Evolutionary conservation across 2,888 invertebrate species (phyloP), one percentile per base, ranked within the genome.

Genomic region (Chrysolina haemoptera): DNA sequence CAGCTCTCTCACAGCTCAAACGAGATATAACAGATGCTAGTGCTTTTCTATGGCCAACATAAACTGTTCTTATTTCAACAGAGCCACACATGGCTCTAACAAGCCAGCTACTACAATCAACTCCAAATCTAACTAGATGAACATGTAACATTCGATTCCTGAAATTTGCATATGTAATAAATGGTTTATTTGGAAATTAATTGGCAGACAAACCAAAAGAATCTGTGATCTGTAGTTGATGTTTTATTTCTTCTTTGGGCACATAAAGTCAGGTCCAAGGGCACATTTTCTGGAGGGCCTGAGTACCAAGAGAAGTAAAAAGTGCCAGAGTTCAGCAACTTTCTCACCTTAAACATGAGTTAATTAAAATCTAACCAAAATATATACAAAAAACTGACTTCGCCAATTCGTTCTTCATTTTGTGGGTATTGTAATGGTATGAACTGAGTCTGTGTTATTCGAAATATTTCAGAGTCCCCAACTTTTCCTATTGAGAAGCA

Each of bases 401-500:
- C 92, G 1, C 89, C 87, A 35, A 92, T 89, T 74, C 90, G 87
- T 77, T 92, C 92, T 81, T 92, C 92, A 80, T 90, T 91, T 80
- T 90, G 89, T 62, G 92, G 92, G 84, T 94, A 93, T 87, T 95
- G 94, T 75, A 98, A 89, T 0, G 98, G 96, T 11, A 98, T 90
- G 87, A 98, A 97, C 82, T 94, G 94, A 0, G 97, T 97, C 87
- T 96, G 96, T 0, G 97, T 98, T 72, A 99, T 95, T 80, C 97
- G 93, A 87, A 98, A 98, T 75, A 99, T 94, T 90, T 99, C 99
- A 0, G 95, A 94, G 83, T 98, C 97, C 62, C 94, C 94, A 62
- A 99, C 94, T 89, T 98, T 98, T 11, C 99, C 99, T 78, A 98
- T 95, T 10, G 98, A 99, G 82, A 98, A 94, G 88, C 98, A 99